A percentile compares a stretch with the other conserved stretches of the same genome.
Conservation (phyloP, 2,888 invertebrate genomes). For the Campoplex nolae region DNA sequence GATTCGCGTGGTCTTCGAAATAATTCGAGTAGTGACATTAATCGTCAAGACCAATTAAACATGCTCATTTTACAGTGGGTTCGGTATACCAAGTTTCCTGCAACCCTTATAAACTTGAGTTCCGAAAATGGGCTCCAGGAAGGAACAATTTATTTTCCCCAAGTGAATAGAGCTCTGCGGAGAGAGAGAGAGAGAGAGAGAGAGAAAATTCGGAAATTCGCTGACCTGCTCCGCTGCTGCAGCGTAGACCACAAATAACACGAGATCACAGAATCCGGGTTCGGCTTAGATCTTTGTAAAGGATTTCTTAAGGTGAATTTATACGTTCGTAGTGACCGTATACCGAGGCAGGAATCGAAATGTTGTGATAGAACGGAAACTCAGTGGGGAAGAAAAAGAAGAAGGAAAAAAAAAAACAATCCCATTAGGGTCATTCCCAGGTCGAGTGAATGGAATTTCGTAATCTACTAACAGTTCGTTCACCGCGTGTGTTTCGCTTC, state of each 20-base stretch:
- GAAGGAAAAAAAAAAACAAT: slow-evolving; percentile 15
- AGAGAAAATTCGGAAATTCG: neutral
- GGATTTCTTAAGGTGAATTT: neutral
- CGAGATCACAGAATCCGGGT: neutral
- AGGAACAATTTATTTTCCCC: neutral
- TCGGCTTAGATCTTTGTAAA: neutral
- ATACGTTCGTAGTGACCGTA: neutral
- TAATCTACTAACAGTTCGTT: slow-evolving; percentile 79
- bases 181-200: neutral
- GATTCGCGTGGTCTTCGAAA: neutral
- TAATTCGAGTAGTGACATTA: neutral
- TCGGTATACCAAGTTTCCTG: neutral
- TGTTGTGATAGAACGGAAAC: neutral
- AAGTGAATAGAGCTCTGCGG: neutral
- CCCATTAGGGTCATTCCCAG: slow-evolving; percentile 36
- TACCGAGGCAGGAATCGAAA: neutral
- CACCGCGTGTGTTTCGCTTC: slow-evolving; percentile 72
- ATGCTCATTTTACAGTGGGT: neutral
- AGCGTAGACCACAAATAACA: slow-evolving; percentile 1
- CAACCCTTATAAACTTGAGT: neutral
- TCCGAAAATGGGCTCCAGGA: neutral
- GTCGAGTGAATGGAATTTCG: slow-evolving; percentile 75
- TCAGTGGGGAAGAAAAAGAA: neutral
- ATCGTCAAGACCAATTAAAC: neutral
- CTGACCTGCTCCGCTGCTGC: neutral